phyloP scores from a whole-genome alignment of 2,888 invertebrate genomes.

The Sarcophaga subvicina region DNA sequence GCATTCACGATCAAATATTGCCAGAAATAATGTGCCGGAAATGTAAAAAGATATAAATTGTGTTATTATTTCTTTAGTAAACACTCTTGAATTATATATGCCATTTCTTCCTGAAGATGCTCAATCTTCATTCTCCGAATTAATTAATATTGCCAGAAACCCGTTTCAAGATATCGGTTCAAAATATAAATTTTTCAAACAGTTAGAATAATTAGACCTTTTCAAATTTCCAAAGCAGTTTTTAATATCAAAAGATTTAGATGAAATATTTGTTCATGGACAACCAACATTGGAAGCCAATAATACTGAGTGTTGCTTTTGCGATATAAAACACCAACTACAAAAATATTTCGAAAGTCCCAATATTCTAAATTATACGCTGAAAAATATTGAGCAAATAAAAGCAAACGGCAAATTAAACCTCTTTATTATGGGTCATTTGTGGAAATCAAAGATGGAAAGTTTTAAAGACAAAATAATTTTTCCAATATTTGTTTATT shows the following conservation, averaged over 20 bases:
- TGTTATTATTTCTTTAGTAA: constrained; percentile 20
- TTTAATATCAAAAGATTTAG: constrained; percentile 55
- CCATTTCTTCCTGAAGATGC: constrained; percentile 12
- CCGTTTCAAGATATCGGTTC: constrained; percentile 27
- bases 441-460: constrained; percentile 59
- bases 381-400: constrained; percentile 58
- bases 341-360: no score
- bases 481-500: constrained; percentile 67
- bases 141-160: constrained; percentile 28
- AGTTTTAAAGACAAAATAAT: constrained; percentile 52
- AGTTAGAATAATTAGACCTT: constrained; percentile 46
- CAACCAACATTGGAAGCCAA: constrained; percentile 61
- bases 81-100: constrained; percentile 21
- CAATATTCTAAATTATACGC: no score
- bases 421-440: constrained; percentile 59
- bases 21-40: constrained; percentile 24
- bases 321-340: constrained; percentile 60
- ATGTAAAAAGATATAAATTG: constrained; percentile 14
- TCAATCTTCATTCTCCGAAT: constrained; percentile 20
- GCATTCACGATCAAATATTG: constrained; percentile 14
- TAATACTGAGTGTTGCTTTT: constrained; percentile 55
- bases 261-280: constrained; percentile 60
- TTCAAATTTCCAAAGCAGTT: constrained; percentile 45
- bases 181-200: constrained; percentile 46
- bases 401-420: constrained; percentile 45